phyloP scores from a whole-genome alignment of 2,888 invertebrate genomes.

The Stenurella melanura region DNA sequence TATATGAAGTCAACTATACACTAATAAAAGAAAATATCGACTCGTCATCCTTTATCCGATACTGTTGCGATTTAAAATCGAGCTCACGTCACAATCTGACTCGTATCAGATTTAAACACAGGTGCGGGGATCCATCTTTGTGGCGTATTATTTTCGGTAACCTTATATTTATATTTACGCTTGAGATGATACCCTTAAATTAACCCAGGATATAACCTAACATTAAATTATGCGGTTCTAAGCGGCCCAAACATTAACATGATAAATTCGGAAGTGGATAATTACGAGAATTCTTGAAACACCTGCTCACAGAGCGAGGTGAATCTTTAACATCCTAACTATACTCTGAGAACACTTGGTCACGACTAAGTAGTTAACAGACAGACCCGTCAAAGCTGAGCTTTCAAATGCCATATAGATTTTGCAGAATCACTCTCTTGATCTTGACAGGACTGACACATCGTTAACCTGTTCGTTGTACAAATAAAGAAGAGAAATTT shows the following conservation, averaged over 20 bases:
- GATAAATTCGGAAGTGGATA: constrained; percentile 31
- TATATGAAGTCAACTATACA: too few relatives aligned
- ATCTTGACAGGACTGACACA: constrained; percentile 45
- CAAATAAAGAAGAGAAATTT: constrained; percentile 47
- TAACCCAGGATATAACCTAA: background rate
- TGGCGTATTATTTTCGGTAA: constrained; percentile 13
- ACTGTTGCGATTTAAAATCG: background rate
- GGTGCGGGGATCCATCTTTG: constrained; percentile 21
- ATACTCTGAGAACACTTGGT: constrained; percentile 18
- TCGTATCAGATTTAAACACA: constrained; percentile 5
- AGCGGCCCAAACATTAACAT: constrained; percentile 8
- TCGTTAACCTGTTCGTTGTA: constrained; percentile 42
- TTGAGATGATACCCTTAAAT: constrained; percentile 14
- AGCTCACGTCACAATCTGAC: background rate
- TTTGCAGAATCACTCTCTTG: constrained; percentile 46
- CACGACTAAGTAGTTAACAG: constrained; percentile 29
- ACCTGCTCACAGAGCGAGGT: constrained; percentile 15
- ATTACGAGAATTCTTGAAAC: constrained; percentile 21
- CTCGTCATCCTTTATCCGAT: background rate
- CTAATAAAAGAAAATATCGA: background rate
- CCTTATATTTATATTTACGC: constrained; percentile 22
- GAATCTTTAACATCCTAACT: constrained; percentile 4
- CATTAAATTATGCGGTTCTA: background rate
- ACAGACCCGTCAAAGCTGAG: constrained; percentile 26
- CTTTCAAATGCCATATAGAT: constrained; percentile 35